phyloP scores from a whole-genome alignment of 2,888 invertebrate genomes.

The Andrena chrysosceles region DNA sequence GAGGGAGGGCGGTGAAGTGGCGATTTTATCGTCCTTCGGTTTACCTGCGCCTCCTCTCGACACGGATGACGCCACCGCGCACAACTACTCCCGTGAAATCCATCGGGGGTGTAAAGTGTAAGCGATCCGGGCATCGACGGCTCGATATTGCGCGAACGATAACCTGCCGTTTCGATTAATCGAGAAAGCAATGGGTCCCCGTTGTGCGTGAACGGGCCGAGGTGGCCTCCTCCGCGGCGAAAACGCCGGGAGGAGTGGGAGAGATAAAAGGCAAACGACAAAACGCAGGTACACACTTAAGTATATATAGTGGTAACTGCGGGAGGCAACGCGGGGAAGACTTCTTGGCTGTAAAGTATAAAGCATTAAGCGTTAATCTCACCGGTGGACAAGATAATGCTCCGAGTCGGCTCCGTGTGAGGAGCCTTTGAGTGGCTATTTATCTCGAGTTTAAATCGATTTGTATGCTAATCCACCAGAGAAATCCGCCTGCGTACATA shows the following conservation, averaged over 20 bases:
- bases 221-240: background rate
- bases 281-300: slow-evolving; percentile 62
- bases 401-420: slow-evolving; percentile 83
- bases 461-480: slow-evolving; percentile 84
- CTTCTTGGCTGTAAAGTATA: slow-evolving; percentile 80
- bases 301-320: slow-evolving; percentile 68
- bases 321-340: slow-evolving; percentile 64
- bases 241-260: slow-evolving; percentile 17
- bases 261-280: slow-evolving; percentile 66
- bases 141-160: slow-evolving; percentile 66
- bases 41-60: slow-evolving; percentile 20
- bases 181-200: slow-evolving; percentile 61
- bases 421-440: slow-evolving; percentile 84
- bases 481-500: slow-evolving; percentile 83
- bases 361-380: slow-evolving; percentile 85
- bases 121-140: slow-evolving; percentile 70
- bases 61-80: slow-evolving; percentile 37
- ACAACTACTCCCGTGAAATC: slow-evolving; percentile 67
- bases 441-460: slow-evolving; percentile 85
- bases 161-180: slow-evolving; percentile 74
- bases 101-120: slow-evolving; percentile 74
- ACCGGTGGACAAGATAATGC: slow-evolving; percentile 84
- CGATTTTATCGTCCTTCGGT: slow-evolving; percentile 60
- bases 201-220: background rate
- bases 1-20: slow-evolving; percentile 24